Base-by-base conservation (phyloP, 2,113 vertebrate species). In the Cephalopterus ornatus region DNA sequence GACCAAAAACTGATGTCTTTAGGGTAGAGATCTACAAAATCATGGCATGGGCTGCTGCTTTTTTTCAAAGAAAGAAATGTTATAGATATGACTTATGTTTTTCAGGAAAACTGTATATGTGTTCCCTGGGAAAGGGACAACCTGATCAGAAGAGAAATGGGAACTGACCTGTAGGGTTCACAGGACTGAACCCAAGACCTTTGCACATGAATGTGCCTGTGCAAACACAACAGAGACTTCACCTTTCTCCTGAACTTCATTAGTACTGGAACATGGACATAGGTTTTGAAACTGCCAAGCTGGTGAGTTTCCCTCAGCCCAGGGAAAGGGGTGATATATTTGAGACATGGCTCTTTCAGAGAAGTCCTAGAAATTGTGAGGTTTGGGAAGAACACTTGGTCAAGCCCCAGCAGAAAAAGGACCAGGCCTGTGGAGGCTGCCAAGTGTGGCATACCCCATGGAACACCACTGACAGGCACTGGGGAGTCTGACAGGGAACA, bases 381-480 rank as follows among this genome's bases (percentile, higher is more conserved):
- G 44, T 55, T 95, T 80, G 62, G 79, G 71, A 91, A 89, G 11
- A 87, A 39, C 32, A n/a, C 6, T 67, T 71, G 59, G 49, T 73
- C 42, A 12, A 70, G 44, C 11, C 39, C 47, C 24, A 5, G 46
- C 39, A 76, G 72, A 73, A 44, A 94, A 86, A 85, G 35, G 27
- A 77, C 42, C 50, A 87, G 39, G 50, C 49, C 22, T 56, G 49
- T 37, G 3, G 12, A 89, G 88, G 50, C 55, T 67, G 68, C 62
- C 73, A 80, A 80, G 22, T 61, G 41, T 8, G 11, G 87, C 83
- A 92, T 82, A 59, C 73, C 56, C 79, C 56, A 39, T 49, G 67
- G 75, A 94, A 83, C n/a, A 53, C 42, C 73, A 75, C 74, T 84
- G 71, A 49, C 58, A 55, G 49, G 89, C 65, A 86, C 90, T 80